A percentile compares a stretch with the other conserved stretches of the same genome.
phyloP scores from a whole-genome alignment of 2,113 vertebrate genomes.

The Cyprinus carpio region DNA sequence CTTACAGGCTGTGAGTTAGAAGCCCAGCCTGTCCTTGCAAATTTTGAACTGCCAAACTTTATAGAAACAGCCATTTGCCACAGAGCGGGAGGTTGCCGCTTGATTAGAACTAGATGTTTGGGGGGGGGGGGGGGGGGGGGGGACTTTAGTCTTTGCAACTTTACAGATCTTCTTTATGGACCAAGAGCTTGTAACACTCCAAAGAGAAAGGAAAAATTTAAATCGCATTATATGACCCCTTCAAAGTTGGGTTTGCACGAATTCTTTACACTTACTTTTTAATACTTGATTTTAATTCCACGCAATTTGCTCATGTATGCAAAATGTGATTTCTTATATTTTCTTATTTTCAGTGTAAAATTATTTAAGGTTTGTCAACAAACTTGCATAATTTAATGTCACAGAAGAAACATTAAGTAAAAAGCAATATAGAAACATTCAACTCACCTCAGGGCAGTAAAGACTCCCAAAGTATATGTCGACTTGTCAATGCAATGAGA shows the following conservation, averaged over 20 bases:
- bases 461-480: constrained; percentile 38
- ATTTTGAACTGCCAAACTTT: no score
- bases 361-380: background rate
- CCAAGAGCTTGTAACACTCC: no score
- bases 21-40: no score
- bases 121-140: no score
- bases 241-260: background rate
- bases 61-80: no score
- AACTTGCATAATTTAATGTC: background rate
- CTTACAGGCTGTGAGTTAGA: no score
- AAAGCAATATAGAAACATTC: background rate
- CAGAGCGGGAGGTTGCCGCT: no score
- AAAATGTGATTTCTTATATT: background rate
- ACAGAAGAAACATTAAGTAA: background rate
- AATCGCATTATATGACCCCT: no score
- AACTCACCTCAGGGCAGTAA: constrained; percentile 63
- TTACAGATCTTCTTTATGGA: no score
- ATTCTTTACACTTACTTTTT: background rate
- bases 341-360: background rate
- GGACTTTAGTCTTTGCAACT: no score
- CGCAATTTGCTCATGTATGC: background rate
- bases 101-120: no score
- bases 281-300: background rate
- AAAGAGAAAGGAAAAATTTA: no score
- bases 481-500: constrained; percentile 53